Base-by-base conservation (phyloP, 2,113 vertebrate genomes). In the Cyprinus carpio region DNA sequence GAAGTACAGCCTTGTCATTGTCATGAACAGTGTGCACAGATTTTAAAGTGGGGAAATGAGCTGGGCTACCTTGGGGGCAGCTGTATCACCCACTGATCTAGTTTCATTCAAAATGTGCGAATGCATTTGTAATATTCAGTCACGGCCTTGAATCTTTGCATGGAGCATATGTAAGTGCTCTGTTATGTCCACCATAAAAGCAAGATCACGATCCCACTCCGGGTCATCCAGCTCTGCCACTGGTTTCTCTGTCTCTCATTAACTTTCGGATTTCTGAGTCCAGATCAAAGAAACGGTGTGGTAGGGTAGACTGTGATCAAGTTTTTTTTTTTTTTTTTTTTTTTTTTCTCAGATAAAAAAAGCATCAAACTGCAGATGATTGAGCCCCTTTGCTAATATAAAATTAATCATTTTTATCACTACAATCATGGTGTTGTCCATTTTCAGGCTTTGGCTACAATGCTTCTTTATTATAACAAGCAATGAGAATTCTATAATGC, bases 141-240 rank as follows among this genome's bases (percentile, higher is more conserved):
- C 20, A 46, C 6, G 20, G 10, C 20, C 71, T 25, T 25, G 23
- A 75, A 75, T 75, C 69, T 72, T 71, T 13, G 67, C 15, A 71
- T 71, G 37, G 37, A 72, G 69, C 37, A n/a, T 20, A 25, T 75
- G 43, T 75, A 75, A 46, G 71, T 75, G 71, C 71, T 62, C 58
- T 25, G 23, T 62, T 25, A 12, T 25, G 23, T 46, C 37, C 5
- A 46, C 20, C 2, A 74, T 58, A 25, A 74, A 74, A 46, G 40
- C 71, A 75, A 75, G 23, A 75, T 74, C 37, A 74, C 37, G 11
- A 74, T 46, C 71, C 71, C 40, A 46, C 71, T 74, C 71, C 11
- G 3, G 11, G 71, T 74, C 71, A 46, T 74, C 23, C 23, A 46
- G 71, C 23, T 15, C 18, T 40, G 67, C 18, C 15, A 81, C 37